A percentile compares a stretch with the other conserved stretches of the same genome.
phyloP scores from a whole-genome alignment of 2,888 invertebrate species.

The Glomeris marginata region DNA sequence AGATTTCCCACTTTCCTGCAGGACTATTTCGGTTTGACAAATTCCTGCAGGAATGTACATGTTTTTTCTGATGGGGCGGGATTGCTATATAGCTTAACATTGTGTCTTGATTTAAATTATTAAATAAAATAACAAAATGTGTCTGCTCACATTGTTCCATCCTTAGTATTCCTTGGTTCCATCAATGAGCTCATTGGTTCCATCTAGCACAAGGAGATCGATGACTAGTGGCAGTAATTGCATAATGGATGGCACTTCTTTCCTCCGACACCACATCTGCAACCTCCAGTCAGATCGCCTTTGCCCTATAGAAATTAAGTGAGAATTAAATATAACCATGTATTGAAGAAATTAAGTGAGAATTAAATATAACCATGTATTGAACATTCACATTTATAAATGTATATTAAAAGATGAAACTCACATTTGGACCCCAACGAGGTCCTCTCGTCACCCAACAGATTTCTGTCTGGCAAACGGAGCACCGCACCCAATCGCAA shows the following conservation, averaged over 20 bases:
- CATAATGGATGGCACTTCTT: slow-evolving; percentile 9
- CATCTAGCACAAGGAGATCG: too few species aligned
- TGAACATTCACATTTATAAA: background rate
- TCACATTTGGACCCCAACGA: slow-evolving; percentile 47
- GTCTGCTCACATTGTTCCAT: too few species aligned
- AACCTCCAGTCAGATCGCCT: slow-evolving; percentile 12
- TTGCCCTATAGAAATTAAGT: slow-evolving; percentile 6
- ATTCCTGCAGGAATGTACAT: too few species aligned
- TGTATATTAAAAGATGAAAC: slow-evolving; percentile 14
- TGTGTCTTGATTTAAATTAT: too few species aligned
- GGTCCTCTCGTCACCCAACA: slow-evolving; percentile 80
- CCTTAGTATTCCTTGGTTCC: too few species aligned
- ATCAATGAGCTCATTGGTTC: too few species aligned
- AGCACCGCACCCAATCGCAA: slow-evolving; percentile 82
- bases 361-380: background rate
- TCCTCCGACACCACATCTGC: slow-evolving; percentile 11
- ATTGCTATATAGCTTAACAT: too few species aligned
- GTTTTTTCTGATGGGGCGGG: too few species aligned
- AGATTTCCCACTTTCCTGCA: too few species aligned
- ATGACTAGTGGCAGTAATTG: slow-evolving; percentile 13
- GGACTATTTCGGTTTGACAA: too few species aligned
- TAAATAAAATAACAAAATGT: too few species aligned
- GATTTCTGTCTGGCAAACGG: slow-evolving; percentile 83
- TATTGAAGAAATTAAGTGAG: background rate
- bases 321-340: background rate